A percentile compares a stretch with the other conserved stretches of the same genome.
Conservation (phyloP, 2,888 invertebrate genomes). For the Epsilonema sp. region DNA sequence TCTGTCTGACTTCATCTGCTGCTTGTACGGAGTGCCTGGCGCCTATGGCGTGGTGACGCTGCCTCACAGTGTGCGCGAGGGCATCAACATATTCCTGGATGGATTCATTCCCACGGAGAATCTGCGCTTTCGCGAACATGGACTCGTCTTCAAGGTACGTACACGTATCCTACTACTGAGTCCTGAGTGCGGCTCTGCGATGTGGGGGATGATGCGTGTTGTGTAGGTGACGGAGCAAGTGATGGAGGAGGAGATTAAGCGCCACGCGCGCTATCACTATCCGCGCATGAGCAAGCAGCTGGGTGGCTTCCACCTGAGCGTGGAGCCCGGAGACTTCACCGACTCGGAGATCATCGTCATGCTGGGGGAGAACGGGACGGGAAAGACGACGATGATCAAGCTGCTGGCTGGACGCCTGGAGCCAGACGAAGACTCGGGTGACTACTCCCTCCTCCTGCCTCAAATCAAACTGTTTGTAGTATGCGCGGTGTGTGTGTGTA, state of each 20-base stretch:
- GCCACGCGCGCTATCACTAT: too few relatives aligned
- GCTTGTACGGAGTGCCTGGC: constrained; percentile 86
- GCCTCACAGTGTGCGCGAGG: constrained; percentile 96
- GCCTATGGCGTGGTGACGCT: constrained; percentile 97
- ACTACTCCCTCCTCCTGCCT: constrained; percentile 50
- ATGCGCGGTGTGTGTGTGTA: too few relatives aligned
- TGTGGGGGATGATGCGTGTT: too few relatives aligned
- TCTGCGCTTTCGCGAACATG: constrained; percentile 82
- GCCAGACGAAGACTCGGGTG: constrained; percentile 48
- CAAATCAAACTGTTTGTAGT: too few relatives aligned
- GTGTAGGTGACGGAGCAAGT: constrained; percentile 68
- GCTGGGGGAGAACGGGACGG: constrained; percentile 83
- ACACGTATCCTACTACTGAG: too few relatives aligned
- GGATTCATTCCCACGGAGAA: constrained; percentile 99
- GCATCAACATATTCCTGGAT: constrained; percentile 94
- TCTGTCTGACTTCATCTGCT: constrained; percentile 90
- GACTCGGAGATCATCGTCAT: constrained; percentile 93
- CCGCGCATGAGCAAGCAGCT: constrained; percentile 2
- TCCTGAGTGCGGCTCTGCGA: too few relatives aligned
- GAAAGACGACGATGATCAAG: constrained; percentile 90
- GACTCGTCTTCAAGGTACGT: constrained; percentile 65
- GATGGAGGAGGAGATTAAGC: constrained; percentile 82
- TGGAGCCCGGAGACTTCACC: constrained; percentile 79
- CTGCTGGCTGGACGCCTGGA: constrained; percentile 84
- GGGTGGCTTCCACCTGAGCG: constrained; percentile 46